phyloP scores from a whole-genome alignment of 2,888 invertebrate genomes.

The Limenitis camilla region DNA sequence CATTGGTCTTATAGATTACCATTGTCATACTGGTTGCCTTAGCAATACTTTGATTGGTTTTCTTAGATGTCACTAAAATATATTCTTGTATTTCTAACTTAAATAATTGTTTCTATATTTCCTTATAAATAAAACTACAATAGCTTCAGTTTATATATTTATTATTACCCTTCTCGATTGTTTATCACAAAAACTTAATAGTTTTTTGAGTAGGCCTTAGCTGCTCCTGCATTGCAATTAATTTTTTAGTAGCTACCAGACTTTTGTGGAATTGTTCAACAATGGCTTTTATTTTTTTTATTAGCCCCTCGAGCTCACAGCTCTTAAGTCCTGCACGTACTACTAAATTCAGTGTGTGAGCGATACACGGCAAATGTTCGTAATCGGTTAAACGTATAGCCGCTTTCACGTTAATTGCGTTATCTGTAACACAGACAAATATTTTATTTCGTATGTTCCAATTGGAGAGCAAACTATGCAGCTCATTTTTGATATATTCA shows the following conservation, averaged over 20 bases:
- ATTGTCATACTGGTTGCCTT: too few species aligned
- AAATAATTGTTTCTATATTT: too few species aligned
- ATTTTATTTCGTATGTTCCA: slow-evolving; percentile 26
- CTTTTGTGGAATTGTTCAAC: too few species aligned
- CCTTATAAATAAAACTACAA: too few species aligned
- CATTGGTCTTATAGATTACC: too few species aligned
- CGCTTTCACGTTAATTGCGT: slow-evolving; percentile 31
- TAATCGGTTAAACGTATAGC: slow-evolving; percentile 29
- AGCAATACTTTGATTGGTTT: too few species aligned
- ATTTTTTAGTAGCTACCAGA: too few species aligned
- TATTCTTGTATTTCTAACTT: too few species aligned
- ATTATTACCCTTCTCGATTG: too few species aligned
- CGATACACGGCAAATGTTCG: slow-evolving; percentile 29
- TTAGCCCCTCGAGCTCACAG: slow-evolving; percentile 20
- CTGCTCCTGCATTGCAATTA: slow-evolving; percentile 17
- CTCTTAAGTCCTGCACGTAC: slow-evolving; percentile 28
- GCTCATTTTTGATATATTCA: slow-evolving; percentile 8
- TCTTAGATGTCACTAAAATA: too few species aligned
- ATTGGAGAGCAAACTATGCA: slow-evolving; percentile 20
- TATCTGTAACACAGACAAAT: slow-evolving; percentile 29
- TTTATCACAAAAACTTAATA: too few species aligned
- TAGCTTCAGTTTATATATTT: too few species aligned
- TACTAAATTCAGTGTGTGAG: slow-evolving; percentile 30
- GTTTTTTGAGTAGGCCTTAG: slow-evolving; percentile 24
- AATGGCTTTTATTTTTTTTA: slow-evolving; percentile 30